Base-by-base conservation (phyloP, 2,113 vertebrate genomes). In the Oxygymnocypris stewartii region DNA sequence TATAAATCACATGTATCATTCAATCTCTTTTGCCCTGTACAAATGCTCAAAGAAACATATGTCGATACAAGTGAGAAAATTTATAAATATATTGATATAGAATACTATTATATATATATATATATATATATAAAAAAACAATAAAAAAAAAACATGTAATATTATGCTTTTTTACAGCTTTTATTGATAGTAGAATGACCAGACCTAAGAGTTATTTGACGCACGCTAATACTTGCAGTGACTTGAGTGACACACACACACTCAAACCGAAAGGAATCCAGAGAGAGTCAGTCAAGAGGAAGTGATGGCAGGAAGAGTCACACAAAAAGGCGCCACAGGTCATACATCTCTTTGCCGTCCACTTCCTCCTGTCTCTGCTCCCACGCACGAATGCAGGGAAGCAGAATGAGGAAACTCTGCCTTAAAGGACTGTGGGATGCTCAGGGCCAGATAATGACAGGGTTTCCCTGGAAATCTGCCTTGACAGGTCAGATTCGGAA, bases 321-420 rank as follows among this genome's bases (percentile, higher is more conserved):
- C 54, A 88, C 71, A 69, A 67, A 88, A 87, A 87, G 78, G 61
- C 61, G 81, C 69, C 69, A 85, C 74, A 88, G 90, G 91, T 89
- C 85, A 85, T 87, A 92, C 91, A 49, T 77, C 54, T 65, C 86
- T 85, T 86, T 42, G 78, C 79, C 84, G 5, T 78, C 47, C 79
- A 84, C 54, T 83, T 87, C 87, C 82, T 86, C 63, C 44, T 82
- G 6, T 16, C 85, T 84, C 83, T 78, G 79, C 0, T 88, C 90
- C 73, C 91, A 89, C 88, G 82, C 79, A 89, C 87, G 85, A 87
- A 84, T 85, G 85, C 89, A 84, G 67, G 49, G 82, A 86, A 3
- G 69, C 86, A 67, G 83, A 85, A 88, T 49, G 86, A 90, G 81
- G 87, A 90, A 79, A 86, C 44, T 88, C 87, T 84, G 80, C 78